phyloP scores from a whole-genome alignment of 2,888 invertebrate species.

The Morinoia aosen region DNA sequence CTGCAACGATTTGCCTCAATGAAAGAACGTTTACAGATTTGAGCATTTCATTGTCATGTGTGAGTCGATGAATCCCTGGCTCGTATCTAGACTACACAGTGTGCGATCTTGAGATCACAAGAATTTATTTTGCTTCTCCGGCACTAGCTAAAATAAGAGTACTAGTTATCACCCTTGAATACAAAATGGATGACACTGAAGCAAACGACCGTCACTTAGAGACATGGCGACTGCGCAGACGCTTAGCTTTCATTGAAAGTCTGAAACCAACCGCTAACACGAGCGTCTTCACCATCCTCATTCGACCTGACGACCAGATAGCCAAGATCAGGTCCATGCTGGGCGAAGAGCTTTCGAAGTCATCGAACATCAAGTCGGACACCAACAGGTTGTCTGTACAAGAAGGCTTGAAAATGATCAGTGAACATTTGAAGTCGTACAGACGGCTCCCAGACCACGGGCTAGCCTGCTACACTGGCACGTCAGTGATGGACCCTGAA shows the following conservation, averaged over 20 bases:
- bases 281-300: conserved; percentile 54
- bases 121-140: too few relatives aligned
- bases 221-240: conserved; percentile 53
- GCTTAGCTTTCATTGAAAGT: conserved; percentile 44
- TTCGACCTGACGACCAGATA: conserved; percentile 56
- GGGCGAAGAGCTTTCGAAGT: conserved; percentile 47
- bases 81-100: background rate
- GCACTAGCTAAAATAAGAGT: too few relatives aligned
- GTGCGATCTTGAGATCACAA: background rate
- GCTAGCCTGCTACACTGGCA: conserved; percentile 52
- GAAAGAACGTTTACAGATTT: too few relatives aligned
- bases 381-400: conserved; percentile 55
- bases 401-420: conserved; percentile 54
- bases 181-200: background rate
- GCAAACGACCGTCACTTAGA: conserved; percentile 16
- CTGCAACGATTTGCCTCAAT: too few relatives aligned
- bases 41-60: too few relatives aligned
- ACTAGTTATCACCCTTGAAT: background rate
- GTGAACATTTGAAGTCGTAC: conserved; percentile 48
- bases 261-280: conserved; percentile 50
- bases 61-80: too few relatives aligned
- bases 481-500: conserved; percentile 8
- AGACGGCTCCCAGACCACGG: conserved; percentile 47
- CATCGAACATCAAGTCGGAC: conserved; percentile 55
- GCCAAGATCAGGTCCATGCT: conserved; percentile 53